Evolutionary conservation across 2,797 vertebrate species (phyloP).

Genomic region (Notamacropus eugenii): DNA sequence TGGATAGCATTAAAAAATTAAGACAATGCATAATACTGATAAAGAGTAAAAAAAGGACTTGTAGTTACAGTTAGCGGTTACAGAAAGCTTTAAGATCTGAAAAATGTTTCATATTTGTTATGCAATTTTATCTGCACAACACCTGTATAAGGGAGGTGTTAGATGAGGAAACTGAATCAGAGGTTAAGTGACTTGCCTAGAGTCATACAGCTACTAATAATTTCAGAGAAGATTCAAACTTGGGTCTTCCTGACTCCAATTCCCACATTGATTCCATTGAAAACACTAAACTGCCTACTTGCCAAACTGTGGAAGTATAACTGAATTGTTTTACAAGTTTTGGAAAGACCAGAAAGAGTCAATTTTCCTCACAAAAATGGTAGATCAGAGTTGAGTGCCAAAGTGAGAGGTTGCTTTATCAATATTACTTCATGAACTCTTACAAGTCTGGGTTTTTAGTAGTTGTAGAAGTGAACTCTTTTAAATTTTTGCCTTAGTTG

Average conservation of each 20-base stretch:
- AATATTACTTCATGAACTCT: slow-evolving; percentile 6
- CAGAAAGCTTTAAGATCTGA: neutral
- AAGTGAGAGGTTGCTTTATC: too few relatives aligned
- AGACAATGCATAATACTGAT: neutral
- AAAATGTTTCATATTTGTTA: neutral
- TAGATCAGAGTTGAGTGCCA: too few relatives aligned
- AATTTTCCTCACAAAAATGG: neutral
- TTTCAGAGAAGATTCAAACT: too few relatives aligned
- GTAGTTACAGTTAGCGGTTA: neutral
- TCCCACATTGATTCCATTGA: too few relatives aligned
- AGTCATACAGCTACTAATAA: too few relatives aligned
- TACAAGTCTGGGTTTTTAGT: neutral
- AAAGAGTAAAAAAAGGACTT: neutral
- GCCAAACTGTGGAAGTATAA: too few relatives aligned
- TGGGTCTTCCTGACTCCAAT: too few relatives aligned
- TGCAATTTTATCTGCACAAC: neutral
- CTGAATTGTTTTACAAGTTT: too few relatives aligned
- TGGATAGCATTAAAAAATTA: neutral
- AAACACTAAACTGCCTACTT: too few relatives aligned
- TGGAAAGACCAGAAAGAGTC: too few relatives aligned
- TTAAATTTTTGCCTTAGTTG: slow-evolving; percentile 18
- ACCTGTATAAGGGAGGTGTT: neutral
- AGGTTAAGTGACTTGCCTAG: neutral
- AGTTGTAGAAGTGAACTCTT: neutral
- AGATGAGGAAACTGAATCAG: neutral